Evolutionary conservation across 2,888 invertebrate genomes (phyloP).

Genomic region (Nemurella pictetii): DNA sequence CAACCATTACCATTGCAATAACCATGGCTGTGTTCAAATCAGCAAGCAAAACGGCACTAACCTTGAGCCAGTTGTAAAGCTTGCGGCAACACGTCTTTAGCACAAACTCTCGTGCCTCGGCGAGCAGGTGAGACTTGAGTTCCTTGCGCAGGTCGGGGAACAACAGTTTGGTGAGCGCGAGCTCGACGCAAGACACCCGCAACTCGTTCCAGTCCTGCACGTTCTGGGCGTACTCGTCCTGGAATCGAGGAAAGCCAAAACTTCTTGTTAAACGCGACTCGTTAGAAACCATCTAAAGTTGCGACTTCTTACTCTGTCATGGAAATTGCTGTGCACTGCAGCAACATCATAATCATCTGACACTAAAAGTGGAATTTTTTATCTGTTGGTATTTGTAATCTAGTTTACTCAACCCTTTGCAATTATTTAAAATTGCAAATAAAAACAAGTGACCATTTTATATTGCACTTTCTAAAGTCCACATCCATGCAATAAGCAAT

Average conservation of each 20-base stretch:
- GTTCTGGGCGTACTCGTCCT: conserved; percentile 92
- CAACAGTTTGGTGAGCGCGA: conserved; percentile 84
- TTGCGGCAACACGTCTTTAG: conserved; percentile 82
- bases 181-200: conserved; percentile 82
- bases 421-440: too few species aligned
- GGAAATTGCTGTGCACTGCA: too few species aligned
- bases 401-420: too few species aligned
- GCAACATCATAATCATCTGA: too few species aligned
- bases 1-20: neutral
- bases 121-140: conserved; percentile 73
- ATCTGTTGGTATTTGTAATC: too few species aligned
- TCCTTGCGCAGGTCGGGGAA: conserved; percentile 89
- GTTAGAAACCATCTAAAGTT: too few species aligned
- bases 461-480: too few species aligned
- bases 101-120: conserved; percentile 86
- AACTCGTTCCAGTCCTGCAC: conserved; percentile 96
- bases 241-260: conserved; percentile 26
- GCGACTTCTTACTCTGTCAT: too few species aligned
- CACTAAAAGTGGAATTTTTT: too few species aligned
- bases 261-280: too few species aligned
- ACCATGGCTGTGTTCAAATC: neutral
- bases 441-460: too few species aligned
- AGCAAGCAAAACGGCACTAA: conserved; percentile 44
- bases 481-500: too few species aligned
- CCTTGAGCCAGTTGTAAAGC: conserved; percentile 87